These are phyloP conservation scores for Harpagoxenus sublaevis DNA, from an alignment of 2,888 invertebrate species.

Conservation along the genomic window DNA sequence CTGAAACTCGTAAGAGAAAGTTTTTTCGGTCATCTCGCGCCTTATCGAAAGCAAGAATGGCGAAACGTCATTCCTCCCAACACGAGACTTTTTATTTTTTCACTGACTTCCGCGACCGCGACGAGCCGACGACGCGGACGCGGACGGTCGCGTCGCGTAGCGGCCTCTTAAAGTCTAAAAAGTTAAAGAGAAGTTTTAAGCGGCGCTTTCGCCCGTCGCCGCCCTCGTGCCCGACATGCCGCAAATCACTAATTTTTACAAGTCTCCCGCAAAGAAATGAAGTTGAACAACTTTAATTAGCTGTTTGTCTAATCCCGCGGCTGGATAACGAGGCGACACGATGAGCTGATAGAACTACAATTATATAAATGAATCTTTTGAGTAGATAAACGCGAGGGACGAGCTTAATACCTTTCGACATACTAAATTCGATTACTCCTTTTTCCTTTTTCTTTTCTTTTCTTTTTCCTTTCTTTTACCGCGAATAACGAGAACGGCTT, in stretches of 20 bases:
- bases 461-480: background rate
- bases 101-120: slow-evolving; percentile 2
- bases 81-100: slow-evolving; percentile 16
- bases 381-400: background rate
- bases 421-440: slow-evolving; percentile 37
- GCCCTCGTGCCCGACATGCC: background rate
- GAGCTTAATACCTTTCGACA: slow-evolving; percentile 5
- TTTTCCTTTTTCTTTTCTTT: background rate
- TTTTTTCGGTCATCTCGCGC: slow-evolving; percentile 2
- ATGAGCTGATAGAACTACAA: slow-evolving; percentile 7
- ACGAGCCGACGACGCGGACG: background rate
- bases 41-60: slow-evolving; percentile 7
- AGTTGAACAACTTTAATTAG: slow-evolving; percentile 36
- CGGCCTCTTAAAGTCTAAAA: background rate
- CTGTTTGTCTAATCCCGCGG: background rate
- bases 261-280: slow-evolving; percentile 8
- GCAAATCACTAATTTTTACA: slow-evolving; percentile 38
- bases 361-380: slow-evolving; percentile 6
- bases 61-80: background rate
- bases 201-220: background rate
- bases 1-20: background rate
- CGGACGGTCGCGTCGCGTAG: background rate
- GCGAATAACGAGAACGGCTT: background rate
- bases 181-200: slow-evolving; percentile 34
- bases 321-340: background rate